phyloP scores from a whole-genome alignment of 2,113 vertebrate species.

The Myrmophylax atrothorax region DNA sequence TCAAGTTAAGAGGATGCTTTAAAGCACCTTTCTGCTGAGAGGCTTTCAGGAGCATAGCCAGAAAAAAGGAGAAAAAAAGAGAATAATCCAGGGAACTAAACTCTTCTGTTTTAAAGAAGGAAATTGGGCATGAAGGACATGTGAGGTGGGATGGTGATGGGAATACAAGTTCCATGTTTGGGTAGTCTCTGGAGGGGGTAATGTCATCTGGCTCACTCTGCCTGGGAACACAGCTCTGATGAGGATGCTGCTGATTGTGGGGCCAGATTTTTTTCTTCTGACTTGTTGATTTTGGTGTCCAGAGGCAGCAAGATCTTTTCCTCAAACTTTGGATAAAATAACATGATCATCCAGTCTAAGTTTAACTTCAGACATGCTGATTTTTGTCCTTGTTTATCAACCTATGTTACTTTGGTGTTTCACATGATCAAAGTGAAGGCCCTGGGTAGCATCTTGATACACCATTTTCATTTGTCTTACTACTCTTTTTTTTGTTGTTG shows the following conservation, averaged over 20 bases:
- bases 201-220: neutral
- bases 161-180: neutral
- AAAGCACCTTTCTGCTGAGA: neutral
- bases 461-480: neutral
- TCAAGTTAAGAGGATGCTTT: neutral
- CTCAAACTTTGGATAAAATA: neutral
- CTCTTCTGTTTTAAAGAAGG: neutral
- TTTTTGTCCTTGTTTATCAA: neutral
- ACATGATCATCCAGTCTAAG: neutral
- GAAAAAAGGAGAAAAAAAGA: too few relatives aligned
- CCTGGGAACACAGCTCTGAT: neutral
- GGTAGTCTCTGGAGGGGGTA: neutral
- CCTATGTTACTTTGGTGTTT: neutral
- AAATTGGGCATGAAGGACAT: neutral
- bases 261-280: neutral
- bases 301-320: neutral
- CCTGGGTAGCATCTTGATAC: neutral
- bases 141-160: neutral
- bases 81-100: neutral
- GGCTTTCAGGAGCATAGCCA: neutral
- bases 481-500: neutral
- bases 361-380: neutral
- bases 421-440: neutral
- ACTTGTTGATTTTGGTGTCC: neutral
- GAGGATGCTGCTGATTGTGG: neutral